Percentiles rank a stretch among this genome's conserved stretches.
phyloP scores from a whole-genome alignment of 2,113 vertebrate genomes.

The Burhinus oedicnemus region DNA sequence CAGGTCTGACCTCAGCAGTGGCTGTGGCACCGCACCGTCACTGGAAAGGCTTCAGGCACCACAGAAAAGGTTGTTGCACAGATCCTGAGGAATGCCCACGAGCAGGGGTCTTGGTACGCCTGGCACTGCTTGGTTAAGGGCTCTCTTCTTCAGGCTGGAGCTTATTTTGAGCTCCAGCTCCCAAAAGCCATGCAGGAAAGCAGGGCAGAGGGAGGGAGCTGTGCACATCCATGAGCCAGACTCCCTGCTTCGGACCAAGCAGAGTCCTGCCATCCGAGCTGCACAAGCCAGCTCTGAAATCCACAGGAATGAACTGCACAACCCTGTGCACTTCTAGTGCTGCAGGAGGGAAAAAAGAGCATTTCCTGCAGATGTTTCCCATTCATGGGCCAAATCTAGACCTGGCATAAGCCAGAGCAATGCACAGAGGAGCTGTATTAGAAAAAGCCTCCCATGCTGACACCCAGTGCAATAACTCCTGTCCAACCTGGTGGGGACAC shows the following conservation, averaged over 20 bases:
- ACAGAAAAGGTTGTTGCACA: background rate
- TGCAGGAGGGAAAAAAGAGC: background rate
- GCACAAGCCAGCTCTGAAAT: background rate
- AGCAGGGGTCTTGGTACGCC: background rate
- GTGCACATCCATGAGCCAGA: accelerated
- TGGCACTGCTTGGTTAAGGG: background rate
- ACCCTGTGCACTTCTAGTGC: background rate
- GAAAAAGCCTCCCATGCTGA: background rate
- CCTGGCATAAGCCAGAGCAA: background rate
- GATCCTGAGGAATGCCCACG: background rate
- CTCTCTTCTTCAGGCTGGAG: background rate
- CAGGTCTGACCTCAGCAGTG: accelerated
- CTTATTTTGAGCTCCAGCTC: background rate
- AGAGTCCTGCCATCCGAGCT: background rate
- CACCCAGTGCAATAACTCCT: background rate
- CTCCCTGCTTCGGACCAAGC: background rate
- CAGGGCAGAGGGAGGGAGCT: background rate
- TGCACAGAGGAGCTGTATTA: background rate
- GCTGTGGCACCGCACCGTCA: background rate
- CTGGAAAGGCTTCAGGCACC: background rate
- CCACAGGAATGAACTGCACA: background rate
- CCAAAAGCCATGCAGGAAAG: accelerated
- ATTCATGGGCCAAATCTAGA: background rate
- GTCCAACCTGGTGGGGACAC: background rate
- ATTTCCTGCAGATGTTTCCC: background rate